Evolutionary conservation across 2,888 invertebrate genomes (phyloP), one percentile per base, ranked within the genome.

Genomic region (Drosophila nr. perissopoda): DNA sequence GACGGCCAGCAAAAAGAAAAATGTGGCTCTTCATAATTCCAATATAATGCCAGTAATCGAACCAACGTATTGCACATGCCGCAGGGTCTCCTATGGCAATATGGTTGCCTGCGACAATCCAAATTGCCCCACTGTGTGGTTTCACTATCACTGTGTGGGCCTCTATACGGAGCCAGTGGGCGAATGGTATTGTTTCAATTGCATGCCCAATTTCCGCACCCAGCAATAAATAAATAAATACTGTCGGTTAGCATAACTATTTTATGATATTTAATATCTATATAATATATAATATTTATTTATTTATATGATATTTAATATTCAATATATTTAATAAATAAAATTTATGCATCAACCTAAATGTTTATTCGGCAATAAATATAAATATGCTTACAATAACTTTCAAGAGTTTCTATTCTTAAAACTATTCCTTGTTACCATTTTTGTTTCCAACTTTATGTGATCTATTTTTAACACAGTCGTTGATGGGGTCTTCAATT

Each of bases 11-110:
- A 11, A 33, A 10, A 11, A 33, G 33, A 4, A 33, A 33, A 11
- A 11, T 11, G 11, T 1, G 33, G 11, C 33, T 33, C 1, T 4
- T 4, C 4, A 11, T 11, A 10, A 33, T 33, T 4, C 33, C 33
- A 10, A 4, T 1, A 4, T 33, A 33, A 4, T 4, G 11, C 33
- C 33, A 33, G 0, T 99, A 0, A 99, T 99, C 92, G 99, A 99
- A 92, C 99, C 99, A 0, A 99, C 98, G 0, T 99, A 99, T 92
- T 99, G 99, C 93, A 94, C 98, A 46, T 99, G 99, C 91, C 98
- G 99, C 93, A 99, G 99, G 95, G 97, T 97, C 31, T 98, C 98
- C 1, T 98, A 97, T 90, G 98, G 98, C 54, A 97, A 98, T 94
- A 98, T 98, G 98, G 97, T 98, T 91, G 97, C 97, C 83, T 98